Evolutionary conservation across 2,888 invertebrate genomes (phyloP).

Genomic region (Caenorhabditis becei): DNA sequence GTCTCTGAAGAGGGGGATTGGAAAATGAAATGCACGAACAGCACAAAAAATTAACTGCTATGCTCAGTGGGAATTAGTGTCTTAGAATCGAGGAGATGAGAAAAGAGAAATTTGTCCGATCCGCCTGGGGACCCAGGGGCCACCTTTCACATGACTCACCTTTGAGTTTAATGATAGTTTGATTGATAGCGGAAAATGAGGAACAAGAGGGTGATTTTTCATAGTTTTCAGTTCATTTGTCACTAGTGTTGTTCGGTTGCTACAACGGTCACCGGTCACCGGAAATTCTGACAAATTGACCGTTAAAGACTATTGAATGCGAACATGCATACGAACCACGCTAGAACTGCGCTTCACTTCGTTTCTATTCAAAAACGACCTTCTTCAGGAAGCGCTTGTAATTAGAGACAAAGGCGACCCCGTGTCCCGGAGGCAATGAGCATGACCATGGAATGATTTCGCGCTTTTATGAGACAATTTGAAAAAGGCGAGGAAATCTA

Average conservation of each 20-base stretch:
- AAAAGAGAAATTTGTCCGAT: conserved; percentile 24
- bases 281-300: conserved; percentile 54
- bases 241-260: background rate
- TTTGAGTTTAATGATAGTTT: conserved; percentile 43
- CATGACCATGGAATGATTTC: conserved; percentile 59
- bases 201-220: conserved; percentile 19
- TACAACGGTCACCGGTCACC: conserved; percentile 31
- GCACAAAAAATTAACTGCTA: conserved; percentile 51
- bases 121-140: background rate
- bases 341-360: conserved; percentile 47
- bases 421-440: conserved; percentile 43
- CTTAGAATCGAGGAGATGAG: conserved; percentile 1
- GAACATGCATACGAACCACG: conserved; percentile 26
- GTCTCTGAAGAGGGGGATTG: conserved; percentile 26
- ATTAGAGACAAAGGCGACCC: conserved; percentile 46
- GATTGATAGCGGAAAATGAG: conserved; percentile 22
- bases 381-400: conserved; percentile 45
- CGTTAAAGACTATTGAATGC: conserved; percentile 47
- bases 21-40: conserved; percentile 16
- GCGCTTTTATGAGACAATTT: conserved; percentile 55
- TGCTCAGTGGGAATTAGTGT: conserved; percentile 50
- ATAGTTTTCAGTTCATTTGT: conserved; percentile 5
- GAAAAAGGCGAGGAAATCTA: conserved; percentile 30
- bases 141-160: conserved; percentile 28
- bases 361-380: conserved; percentile 57